Base-by-base conservation (phyloP, 2,888 invertebrate genomes). In the Eristalis tenax region DNA sequence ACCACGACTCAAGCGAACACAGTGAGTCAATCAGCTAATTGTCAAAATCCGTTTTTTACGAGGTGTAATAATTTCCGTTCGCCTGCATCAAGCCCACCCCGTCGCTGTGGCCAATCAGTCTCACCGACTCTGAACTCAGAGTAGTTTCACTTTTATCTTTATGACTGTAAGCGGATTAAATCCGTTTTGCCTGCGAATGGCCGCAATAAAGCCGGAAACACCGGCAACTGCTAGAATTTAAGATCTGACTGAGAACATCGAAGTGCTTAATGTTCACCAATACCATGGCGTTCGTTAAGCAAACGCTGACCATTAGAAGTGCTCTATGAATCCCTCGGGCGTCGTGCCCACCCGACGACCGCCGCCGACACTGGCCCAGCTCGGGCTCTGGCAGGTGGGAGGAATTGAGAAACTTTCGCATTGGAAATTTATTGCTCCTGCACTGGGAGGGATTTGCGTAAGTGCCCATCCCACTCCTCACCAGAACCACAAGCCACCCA, bases 101-200 rank as follows among this genome's bases (percentile, higher is more conserved):
- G 28, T 13, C 1, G 23, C 4, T 15, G 22, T 0, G 26, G 26
- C 26, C 26, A 26, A 26, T 26, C 26, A 1, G 26, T 26, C 26
- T 26, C 43, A 32, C 15, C 35, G 38, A 40, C 10, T n/a, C 40
- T 32, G 43, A 66, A 65, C 50, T 70, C 66, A 38, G 43, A 68
- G 76, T 76, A 73, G 71, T 73, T 83, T 73, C 59, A 65, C 61
- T 83, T 83, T 83, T 80, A 87, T 87, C 87, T 87, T 87, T 87
- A 87, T 87, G 87, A 80, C 68, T 76, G 79, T 87, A 87, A 87
- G 87, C 87, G 83, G 87, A 83, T 87, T 83, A 87, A 87, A 80
- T 83, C 79, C 83, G 71, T 83, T 87, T 79, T 50, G 50, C 63
- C 76, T 43, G 83, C 70, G 66, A 78, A 85, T 85, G 73, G 77